Conservation (phyloP, 2,113 vertebrate genomes). For the Corynorhinus townsendii region DNA sequence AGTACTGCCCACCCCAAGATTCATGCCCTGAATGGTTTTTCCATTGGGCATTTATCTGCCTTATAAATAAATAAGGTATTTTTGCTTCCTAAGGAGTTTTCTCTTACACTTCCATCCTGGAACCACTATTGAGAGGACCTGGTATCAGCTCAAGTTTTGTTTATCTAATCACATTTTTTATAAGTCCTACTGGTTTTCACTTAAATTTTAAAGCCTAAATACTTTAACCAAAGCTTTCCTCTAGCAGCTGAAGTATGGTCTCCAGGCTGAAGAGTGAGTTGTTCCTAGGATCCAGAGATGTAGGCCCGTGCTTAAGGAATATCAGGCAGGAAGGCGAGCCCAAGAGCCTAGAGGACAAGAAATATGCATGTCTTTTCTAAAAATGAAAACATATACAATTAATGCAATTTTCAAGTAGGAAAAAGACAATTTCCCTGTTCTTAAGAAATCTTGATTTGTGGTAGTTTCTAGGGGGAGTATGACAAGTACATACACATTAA, state of each 20-base stretch:
- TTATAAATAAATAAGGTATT: too few relatives aligned
- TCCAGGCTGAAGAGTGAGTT: not conserved
- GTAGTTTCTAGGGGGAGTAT: not conserved
- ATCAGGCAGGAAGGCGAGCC: not conserved
- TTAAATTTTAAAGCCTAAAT: not conserved
- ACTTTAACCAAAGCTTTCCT: not conserved
- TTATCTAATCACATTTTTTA: not conserved
- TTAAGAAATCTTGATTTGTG: not conserved
- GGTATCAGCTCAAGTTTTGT: not conserved
- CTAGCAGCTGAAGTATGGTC: not conserved
- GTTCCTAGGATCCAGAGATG: not conserved
- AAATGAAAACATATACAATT: not conserved
- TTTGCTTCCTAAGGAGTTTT: not conserved
- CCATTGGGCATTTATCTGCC: not conserved
- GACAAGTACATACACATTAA: not conserved
- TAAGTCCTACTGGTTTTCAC: not conserved
- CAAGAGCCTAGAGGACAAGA: not conserved
- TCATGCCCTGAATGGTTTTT: not conserved
- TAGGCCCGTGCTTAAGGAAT: not conserved
- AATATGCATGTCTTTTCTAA: not conserved
- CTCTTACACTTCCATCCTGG: not conserved
- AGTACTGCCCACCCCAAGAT: not conserved
- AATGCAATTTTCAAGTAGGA: not conserved
- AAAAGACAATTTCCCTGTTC: not conserved
- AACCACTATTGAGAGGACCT: not conserved